Conservation (phyloP, 2,797 vertebrate species). For the Sparidentex hasta region DNA sequence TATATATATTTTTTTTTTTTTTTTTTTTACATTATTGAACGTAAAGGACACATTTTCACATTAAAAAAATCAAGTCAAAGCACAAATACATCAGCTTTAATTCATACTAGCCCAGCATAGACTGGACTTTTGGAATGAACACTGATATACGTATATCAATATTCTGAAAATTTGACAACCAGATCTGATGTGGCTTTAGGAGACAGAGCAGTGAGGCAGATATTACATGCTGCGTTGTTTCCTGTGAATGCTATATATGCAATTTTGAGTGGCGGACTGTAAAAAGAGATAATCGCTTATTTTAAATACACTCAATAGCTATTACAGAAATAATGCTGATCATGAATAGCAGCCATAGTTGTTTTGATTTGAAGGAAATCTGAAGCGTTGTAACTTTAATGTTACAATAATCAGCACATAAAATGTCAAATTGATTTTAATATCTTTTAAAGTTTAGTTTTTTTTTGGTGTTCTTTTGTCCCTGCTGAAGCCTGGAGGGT, state of each 20-base stretch:
- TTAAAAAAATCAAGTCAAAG: background rate
- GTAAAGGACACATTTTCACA: background rate
- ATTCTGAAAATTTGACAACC: too few species aligned
- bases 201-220: background rate
- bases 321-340: background rate
- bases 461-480: constrained; percentile 77
- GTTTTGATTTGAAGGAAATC: background rate
- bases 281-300: background rate
- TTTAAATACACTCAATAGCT: background rate
- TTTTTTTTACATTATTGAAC: background rate
- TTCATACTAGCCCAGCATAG: background rate
- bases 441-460: constrained; percentile 61
- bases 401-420: background rate
- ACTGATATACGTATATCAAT: background rate
- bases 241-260: background rate
- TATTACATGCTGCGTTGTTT: background rate
- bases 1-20: too few species aligned
- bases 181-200: background rate
- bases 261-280: background rate
- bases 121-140: background rate
- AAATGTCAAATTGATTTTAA: constrained; percentile 6
- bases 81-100: background rate
- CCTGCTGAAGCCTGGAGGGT: constrained; percentile 33
- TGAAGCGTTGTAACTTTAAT: background rate
- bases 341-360: background rate